Evolutionary conservation across 2,888 invertebrate species (phyloP).

Genomic region (Trichogramma dendrolimi): DNA sequence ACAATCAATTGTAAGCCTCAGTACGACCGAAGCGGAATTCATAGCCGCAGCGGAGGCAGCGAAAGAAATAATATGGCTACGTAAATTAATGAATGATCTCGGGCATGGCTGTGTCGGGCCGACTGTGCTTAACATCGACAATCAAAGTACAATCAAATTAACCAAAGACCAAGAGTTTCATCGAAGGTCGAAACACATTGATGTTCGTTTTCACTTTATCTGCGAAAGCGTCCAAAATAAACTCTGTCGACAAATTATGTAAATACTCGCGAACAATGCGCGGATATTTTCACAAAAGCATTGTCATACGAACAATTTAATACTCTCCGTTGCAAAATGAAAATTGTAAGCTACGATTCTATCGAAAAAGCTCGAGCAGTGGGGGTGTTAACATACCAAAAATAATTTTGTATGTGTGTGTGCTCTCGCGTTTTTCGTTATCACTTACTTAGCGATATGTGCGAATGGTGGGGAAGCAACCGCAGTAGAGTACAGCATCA

Average conservation of each 20-base stretch:
- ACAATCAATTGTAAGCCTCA: slow-evolving; percentile 31
- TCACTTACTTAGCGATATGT: too few relatives aligned
- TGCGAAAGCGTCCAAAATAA: slow-evolving; percentile 24
- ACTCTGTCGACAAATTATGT: neutral
- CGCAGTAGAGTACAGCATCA: too few relatives aligned
- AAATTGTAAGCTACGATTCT: neutral
- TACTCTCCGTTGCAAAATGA: neutral
- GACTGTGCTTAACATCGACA: slow-evolving; percentile 30
- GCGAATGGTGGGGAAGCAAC: too few relatives aligned
- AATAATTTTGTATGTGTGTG: too few relatives aligned
- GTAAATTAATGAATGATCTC: slow-evolving; percentile 31
- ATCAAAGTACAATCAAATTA: slow-evolving; percentile 33
- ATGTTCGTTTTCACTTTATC: slow-evolving; percentile 32
- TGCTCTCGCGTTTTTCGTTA: too few relatives aligned
- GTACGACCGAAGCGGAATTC: slow-evolving; percentile 37
- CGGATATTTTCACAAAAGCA: neutral
- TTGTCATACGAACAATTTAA: neutral
- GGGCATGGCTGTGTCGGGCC: too few relatives aligned
- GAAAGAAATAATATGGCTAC: slow-evolving; percentile 34
- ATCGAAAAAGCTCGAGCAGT: neutral
- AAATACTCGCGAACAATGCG: neutral
- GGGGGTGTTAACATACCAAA: neutral
- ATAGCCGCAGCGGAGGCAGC: slow-evolving; percentile 33
- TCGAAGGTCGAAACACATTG: slow-evolving; percentile 34
- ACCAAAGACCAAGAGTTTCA: slow-evolving; percentile 33